Conservation (phyloP, 2,888 invertebrate species). For the Malthinus seriepunctatus region DNA sequence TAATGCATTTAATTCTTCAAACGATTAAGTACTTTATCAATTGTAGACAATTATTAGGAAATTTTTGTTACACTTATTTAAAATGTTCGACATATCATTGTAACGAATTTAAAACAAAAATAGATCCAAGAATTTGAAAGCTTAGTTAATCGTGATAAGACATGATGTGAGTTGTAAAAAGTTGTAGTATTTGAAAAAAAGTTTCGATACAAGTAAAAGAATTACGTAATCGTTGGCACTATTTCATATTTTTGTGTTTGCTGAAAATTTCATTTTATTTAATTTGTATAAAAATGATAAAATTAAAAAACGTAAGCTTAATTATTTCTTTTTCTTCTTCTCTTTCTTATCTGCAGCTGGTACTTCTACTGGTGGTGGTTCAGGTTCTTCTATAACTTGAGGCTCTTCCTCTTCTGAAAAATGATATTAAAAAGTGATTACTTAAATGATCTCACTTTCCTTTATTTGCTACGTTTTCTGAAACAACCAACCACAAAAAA, state of each 20-base stretch:
- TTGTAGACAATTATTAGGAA: not conserved
- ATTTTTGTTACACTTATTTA: not conserved
- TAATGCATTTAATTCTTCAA: slow-evolving; percentile 63
- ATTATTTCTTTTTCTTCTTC: slow-evolving; percentile 26
- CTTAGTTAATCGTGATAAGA: no score
- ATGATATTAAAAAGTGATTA: not conserved
- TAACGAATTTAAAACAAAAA: not conserved
- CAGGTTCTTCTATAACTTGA: slow-evolving; percentile 19
- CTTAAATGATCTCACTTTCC: not conserved
- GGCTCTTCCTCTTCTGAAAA: slow-evolving; percentile 6
- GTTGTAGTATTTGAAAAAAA: no score
- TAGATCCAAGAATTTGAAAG: no score
- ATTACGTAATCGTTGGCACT: not conserved
- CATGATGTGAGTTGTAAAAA: no score
- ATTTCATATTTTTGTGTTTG: not conserved
- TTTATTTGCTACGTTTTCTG: not conserved
- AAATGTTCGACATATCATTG: not conserved
- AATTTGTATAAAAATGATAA: slow-evolving; percentile 1
- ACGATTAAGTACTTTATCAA: slow-evolving; percentile 9
- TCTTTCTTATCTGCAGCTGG: slow-evolving; percentile 17
- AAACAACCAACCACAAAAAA: not conserved
- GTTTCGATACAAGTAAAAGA: no score
- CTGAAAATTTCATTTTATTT: not conserved
- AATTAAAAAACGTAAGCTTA: not conserved
- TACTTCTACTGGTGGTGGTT: slow-evolving; percentile 17